Evolutionary conservation across 1,140 invertebrate species (phyloP).

Genomic region (Macrosteles quadrilineatus): DNA sequence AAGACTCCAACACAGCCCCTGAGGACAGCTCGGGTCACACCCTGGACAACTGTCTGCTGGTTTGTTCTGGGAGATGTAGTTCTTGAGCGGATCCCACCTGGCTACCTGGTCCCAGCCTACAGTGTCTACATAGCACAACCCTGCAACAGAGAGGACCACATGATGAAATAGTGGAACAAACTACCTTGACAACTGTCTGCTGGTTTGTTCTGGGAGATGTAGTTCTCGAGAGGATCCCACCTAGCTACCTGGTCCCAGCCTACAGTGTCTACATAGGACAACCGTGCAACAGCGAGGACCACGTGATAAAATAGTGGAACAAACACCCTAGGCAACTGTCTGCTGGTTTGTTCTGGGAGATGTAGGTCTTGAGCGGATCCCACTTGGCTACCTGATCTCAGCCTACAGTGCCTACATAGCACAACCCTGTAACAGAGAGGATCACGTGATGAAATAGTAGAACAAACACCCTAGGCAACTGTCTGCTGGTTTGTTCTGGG

Average conservation of each 20-base stretch:
- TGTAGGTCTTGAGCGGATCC: constrained; percentile 6
- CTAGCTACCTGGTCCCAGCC: background rate
- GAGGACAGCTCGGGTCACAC: background rate
- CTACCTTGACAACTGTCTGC: background rate
- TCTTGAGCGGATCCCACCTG: constrained; percentile 1
- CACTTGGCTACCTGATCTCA: background rate
- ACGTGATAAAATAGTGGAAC: no score
- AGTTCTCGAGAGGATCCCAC: constrained; percentile 10
- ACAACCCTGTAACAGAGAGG: constrained; percentile 2
- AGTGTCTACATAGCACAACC: constrained; percentile 3
- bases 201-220: background rate
- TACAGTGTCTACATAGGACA: constrained; percentile 2
- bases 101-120: background rate
- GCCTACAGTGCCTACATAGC: background rate
- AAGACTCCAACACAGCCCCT: background rate
- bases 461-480: background rate
- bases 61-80: background rate
- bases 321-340: background rate
- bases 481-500: background rate
- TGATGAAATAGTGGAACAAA: no score
- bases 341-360: background rate
- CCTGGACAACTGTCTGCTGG: background rate
- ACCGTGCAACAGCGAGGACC: no score
- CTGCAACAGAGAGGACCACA: no score
- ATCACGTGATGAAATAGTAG: no score